A percentile compares a stretch with the other conserved stretches of the same genome.
Conservation (phyloP, 2,888 invertebrate genomes). For the Pachliopta kotzebuea region DNA sequence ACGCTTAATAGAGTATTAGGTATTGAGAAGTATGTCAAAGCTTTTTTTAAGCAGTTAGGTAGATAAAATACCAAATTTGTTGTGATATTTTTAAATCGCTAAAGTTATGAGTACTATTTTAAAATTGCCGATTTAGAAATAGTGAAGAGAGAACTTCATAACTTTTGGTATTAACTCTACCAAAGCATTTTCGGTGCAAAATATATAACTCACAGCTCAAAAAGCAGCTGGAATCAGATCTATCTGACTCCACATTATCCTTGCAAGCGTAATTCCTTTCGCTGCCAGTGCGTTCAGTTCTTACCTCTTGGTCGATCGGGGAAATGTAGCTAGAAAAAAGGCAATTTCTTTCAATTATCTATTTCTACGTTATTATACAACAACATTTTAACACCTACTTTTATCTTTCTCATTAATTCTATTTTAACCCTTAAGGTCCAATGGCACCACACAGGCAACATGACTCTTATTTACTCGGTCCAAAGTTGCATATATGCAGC, state of each 20-base stretch:
- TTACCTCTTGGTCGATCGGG: conserved; percentile 75
- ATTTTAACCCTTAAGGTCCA: too few species aligned
- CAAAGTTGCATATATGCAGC: too few species aligned
- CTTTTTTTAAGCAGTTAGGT: conserved; percentile 20
- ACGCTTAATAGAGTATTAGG: not conserved
- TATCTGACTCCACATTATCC: conserved; percentile 62
- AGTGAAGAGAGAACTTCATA: not conserved
- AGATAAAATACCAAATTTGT: conserved; percentile 10
- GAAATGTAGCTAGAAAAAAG: conserved; percentile 67
- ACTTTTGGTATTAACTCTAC: conserved; percentile 12
- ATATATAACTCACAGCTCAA: conserved; percentile 70
- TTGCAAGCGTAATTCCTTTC: conserved; percentile 59
- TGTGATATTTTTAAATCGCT: not conserved
- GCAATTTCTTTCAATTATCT: not conserved
- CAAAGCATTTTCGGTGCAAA: conserved; percentile 18
- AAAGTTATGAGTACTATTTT: not conserved
- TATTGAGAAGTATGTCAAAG: not conserved
- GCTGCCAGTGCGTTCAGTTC: conserved; percentile 48
- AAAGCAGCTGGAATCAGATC: conserved; percentile 77
- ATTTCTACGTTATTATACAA: not conserved
- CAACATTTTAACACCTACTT: too few species aligned
- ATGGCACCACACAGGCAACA: too few species aligned
- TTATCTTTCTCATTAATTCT: too few species aligned
- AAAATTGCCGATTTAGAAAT: not conserved
- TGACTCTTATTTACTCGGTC: too few species aligned